phyloP scores from a whole-genome alignment of 92 coral and sea anemone species.

The Desmophyllum pertusum region DNA sequence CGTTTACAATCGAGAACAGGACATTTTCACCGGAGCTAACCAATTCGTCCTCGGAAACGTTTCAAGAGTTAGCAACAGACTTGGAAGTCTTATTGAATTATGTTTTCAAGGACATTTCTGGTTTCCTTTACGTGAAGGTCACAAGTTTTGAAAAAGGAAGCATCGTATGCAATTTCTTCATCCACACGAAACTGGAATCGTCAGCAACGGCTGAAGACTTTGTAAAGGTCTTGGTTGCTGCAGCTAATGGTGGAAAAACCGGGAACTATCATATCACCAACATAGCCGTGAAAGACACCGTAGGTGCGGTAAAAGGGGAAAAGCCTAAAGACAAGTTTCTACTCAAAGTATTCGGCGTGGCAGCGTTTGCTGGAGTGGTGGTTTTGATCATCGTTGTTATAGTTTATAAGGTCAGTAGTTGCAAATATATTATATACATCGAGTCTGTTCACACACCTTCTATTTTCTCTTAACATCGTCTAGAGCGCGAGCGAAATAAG shows the following conservation, averaged over 20 bases:
- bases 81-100: neutral
- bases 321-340: neutral
- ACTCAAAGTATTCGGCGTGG: conserved; percentile 7
- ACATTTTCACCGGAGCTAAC: conserved; percentile 2
- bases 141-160: conserved; percentile 23
- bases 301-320: neutral
- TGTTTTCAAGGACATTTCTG: neutral
- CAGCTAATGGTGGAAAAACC: neutral
- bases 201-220: neutral
- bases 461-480: too few relatives aligned
- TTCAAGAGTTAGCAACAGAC: conserved; percentile 5
- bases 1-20: conserved; percentile 15
- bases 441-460: too few relatives aligned
- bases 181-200: neutral
- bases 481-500: too few relatives aligned
- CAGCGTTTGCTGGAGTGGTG: conserved; percentile 18
- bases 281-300: neutral
- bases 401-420: conserved; percentile 8
- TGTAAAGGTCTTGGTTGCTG: conserved; percentile 4
- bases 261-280: conserved; percentile 10
- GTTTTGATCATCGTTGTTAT: conserved; percentile 22
- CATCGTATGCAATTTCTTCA: conserved; percentile 18
- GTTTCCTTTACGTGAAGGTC: conserved; percentile 15
- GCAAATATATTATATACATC: too few relatives aligned
- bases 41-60: neutral